Evolutionary conservation across 2,888 invertebrate genomes (phyloP).

Genomic region (Xanthorhoe designata): DNA sequence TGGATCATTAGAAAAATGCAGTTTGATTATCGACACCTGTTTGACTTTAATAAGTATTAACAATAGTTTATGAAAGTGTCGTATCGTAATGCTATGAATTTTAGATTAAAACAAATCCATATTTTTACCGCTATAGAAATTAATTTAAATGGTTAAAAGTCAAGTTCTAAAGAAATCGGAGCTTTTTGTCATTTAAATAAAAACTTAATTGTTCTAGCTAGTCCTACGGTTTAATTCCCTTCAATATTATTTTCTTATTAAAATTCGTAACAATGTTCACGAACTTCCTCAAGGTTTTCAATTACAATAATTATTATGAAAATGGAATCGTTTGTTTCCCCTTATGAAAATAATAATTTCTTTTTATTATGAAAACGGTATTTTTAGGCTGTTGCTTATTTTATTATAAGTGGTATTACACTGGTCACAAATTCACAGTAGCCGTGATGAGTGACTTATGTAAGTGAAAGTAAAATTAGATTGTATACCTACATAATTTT

Average conservation of each 20-base stretch:
- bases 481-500: slow-evolving; percentile 8
- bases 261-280: background rate
- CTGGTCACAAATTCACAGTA: background rate
- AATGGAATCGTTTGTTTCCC: background rate
- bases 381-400: background rate
- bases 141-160: too few relatives aligned
- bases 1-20: background rate
- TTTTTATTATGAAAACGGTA: background rate
- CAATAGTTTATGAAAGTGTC: too few relatives aligned
- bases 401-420: background rate
- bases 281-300: background rate
- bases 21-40: background rate
- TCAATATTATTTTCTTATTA: background rate
- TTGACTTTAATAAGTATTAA: too few relatives aligned
- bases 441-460: slow-evolving; percentile 2
- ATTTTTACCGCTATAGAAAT: too few relatives aligned
- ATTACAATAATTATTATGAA: slow-evolving; percentile 1
- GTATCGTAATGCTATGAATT: too few relatives aligned
- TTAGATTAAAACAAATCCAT: too few relatives aligned
- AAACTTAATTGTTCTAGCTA: background rate
- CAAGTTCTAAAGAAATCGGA: too few relatives aligned
- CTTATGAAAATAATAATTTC: background rate
- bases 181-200: background rate
- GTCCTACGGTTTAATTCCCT: background rate
- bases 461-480: slow-evolving; percentile 19